A percentile compares a stretch with the other conserved stretches of the same genome.
Evolutionary conservation across 2,888 invertebrate species (phyloP).

Genomic region (Dichetophora obliterata): DNA sequence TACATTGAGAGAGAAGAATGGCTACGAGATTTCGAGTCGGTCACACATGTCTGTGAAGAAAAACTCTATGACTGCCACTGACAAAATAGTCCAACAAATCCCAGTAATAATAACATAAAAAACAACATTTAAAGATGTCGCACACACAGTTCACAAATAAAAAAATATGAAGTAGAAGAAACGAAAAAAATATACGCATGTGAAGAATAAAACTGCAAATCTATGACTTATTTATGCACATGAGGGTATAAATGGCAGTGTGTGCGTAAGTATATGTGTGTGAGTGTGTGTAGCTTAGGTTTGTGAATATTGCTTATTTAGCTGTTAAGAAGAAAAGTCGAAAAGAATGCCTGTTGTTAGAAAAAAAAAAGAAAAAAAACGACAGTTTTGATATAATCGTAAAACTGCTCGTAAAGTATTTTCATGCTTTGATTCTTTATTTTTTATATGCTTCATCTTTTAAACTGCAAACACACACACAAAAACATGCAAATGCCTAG

Average conservation of each 20-base stretch:
- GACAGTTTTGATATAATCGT: slow-evolving; percentile 7
- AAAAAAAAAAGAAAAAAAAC: not conserved
- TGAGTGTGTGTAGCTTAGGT: not conserved
- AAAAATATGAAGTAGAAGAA: not conserved
- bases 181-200: not conserved
- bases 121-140: slow-evolving; percentile 4
- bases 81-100: too few relatives aligned
- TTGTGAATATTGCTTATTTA: not conserved
- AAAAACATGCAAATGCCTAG: not conserved
- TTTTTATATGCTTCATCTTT: not conserved
- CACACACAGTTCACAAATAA: not conserved
- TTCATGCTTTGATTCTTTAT: slow-evolving; percentile 16
- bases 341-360: too few relatives aligned
- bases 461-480: not conserved
- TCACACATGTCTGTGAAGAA: too few relatives aligned
- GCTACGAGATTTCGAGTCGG: too few relatives aligned
- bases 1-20: not conserved
- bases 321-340: not conserved
- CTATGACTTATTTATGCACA: not conserved
- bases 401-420: slow-evolving; percentile 26
- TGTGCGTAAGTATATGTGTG: too few relatives aligned
- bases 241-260: not conserved
- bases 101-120: too few relatives aligned
- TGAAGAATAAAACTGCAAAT: not conserved
- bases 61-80: not conserved